Conservation (phyloP, 2,888 invertebrate species). For the Epirrhoe tristata region DNA sequence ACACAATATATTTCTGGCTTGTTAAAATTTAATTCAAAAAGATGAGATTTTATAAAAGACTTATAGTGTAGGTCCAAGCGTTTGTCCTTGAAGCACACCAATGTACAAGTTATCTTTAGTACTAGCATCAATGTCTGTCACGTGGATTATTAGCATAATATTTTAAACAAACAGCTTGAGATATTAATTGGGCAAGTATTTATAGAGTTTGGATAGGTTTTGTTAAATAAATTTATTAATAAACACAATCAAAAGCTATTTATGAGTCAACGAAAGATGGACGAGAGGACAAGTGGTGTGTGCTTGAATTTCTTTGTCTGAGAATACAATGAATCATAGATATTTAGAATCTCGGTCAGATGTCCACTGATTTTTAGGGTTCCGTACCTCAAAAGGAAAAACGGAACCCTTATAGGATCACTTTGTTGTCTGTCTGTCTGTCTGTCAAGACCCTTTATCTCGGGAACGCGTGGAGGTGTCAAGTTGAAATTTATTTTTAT, state of each 20-base stretch:
- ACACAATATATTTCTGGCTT: slow-evolving; percentile 38
- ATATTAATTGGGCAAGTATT: slow-evolving; percentile 40
- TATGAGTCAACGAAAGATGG: slow-evolving; percentile 58
- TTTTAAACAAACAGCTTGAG: slow-evolving; percentile 44
- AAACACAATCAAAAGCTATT: slow-evolving; percentile 61
- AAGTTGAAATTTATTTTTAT: too few relatives aligned
- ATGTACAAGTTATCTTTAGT: slow-evolving; percentile 42
- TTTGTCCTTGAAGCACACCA: slow-evolving; percentile 49
- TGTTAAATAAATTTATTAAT: slow-evolving; percentile 60
- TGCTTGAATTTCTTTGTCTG: slow-evolving; percentile 57
- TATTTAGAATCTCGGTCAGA: slow-evolving; percentile 62
- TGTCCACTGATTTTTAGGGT: not conserved
- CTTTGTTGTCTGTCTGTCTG: too few relatives aligned
- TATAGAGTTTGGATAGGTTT: slow-evolving; percentile 46
- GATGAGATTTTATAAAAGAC: slow-evolving; percentile 16
- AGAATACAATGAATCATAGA: slow-evolving; percentile 56
- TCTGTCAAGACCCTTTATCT: too few relatives aligned
- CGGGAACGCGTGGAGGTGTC: too few relatives aligned
- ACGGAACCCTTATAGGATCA: too few relatives aligned
- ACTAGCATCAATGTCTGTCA: slow-evolving; percentile 31
- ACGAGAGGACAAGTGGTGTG: slow-evolving; percentile 57
- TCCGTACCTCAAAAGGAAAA: too few relatives aligned
- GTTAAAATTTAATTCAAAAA: slow-evolving; percentile 32
- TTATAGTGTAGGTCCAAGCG: slow-evolving; percentile 43
- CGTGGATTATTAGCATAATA: slow-evolving; percentile 39